Conservation (phyloP, 2,113 vertebrate genomes). For the Steatornis caripensis region DNA sequence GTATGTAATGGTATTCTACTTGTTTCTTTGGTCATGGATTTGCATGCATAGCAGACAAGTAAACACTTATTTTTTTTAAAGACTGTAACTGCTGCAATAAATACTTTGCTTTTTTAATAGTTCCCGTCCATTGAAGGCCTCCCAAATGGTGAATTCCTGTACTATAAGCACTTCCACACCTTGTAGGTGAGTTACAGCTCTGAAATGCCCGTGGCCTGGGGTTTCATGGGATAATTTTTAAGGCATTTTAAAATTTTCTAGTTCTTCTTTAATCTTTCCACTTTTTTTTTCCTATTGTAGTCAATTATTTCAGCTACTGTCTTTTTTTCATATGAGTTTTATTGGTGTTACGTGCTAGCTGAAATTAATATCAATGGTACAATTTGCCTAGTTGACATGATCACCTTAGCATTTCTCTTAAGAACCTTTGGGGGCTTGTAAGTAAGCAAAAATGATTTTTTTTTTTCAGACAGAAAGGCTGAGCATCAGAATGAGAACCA, state of each 20-base stretch:
- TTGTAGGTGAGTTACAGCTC: constrained; percentile 79
- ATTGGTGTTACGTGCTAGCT: neutral
- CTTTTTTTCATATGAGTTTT: constrained; percentile 7
- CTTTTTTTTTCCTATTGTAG: neutral
- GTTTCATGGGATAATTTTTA: neutral
- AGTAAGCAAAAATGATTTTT: neutral
- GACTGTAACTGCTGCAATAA: constrained; percentile 38
- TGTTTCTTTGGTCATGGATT: constrained; percentile 1
- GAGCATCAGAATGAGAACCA: neutral
- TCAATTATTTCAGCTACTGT: neutral
- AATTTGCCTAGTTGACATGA: neutral
- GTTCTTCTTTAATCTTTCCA: neutral
- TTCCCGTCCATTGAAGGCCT: constrained; percentile 88
- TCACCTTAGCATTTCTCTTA: neutral
- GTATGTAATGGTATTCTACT: neutral
- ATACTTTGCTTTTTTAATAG: constrained; percentile 73
- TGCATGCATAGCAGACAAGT: constrained; percentile 52
- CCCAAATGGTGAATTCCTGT: constrained; percentile 87
- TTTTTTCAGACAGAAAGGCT: neutral
- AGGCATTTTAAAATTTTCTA: neutral
- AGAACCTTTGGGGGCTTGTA: neutral
- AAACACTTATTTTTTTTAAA: neutral
- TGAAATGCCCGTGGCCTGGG: constrained; percentile 8
- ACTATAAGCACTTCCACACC: constrained; percentile 76
- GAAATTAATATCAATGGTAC: neutral